Base-by-base conservation (phyloP, 2,113 vertebrate species). In the Muscicapa adusta region DNA sequence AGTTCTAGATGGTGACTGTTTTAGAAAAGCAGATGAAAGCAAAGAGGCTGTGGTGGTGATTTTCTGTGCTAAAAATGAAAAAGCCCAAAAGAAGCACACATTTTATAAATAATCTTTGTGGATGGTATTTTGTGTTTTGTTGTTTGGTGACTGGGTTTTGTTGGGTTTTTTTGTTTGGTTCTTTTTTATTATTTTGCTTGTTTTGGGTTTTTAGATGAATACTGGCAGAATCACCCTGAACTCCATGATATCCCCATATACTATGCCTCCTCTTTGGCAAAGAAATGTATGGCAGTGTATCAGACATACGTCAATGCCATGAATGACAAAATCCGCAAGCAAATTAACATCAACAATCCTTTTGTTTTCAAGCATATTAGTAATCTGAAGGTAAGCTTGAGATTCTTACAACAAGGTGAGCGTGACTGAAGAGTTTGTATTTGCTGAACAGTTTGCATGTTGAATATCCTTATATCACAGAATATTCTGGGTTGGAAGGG, bases 341-440 rank as follows among this genome's bases (percentile, higher is more conserved):
- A 99, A 90, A 99, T 99, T 95, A 99, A 99, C 96, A 99, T 99
- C 96, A 99, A 99, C 93, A 99, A 99, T 79, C 99, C 99, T 4
- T 99, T 99, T 85, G 99, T 99, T 80, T 99, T 99, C 97, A 99
- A 99, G 93, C 99, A 99, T 88, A 99, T 99, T 86, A 99, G 99
- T 96, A 99, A 99, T 89, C 98, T 99, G 33, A 99, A 99, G 98
- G 99, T 99, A 80, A 95, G 98, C 68, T 60, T 63, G 70, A 33
- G 26, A 29, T 56, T 54, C 40, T 67, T 42, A 42, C 12, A 31
- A 1, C 51, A 83, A 74, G 54, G 14, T 31, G 40, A 80, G 15
- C 1, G 0, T 85, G 51, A 43, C 34, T 57, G 65, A 76, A 68
- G 45, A 66, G 26, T 28, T 73, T 2, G 0, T 62, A 16, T 56